Base-by-base conservation (phyloP, 2,797 vertebrate genomes). In the Fratercula arctica region DNA sequence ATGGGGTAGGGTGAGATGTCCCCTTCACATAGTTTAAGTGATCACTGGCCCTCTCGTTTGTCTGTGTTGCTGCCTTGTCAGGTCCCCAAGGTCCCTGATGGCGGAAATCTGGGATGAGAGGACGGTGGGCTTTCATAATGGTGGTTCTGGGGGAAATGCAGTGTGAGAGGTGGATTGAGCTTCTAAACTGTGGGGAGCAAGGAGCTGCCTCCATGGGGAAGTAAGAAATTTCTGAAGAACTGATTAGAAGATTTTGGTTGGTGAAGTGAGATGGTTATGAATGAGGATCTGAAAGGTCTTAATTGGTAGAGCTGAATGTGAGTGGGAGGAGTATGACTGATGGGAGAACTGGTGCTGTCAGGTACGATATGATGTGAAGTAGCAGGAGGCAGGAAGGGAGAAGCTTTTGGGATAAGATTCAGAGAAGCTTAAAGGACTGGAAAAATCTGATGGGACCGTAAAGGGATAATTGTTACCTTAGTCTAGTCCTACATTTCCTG, bases 81-180 rank as follows among this genome's bases (percentile, higher is more conserved):
- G 24, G 12, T 50, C 16, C 60, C 41, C 75, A 46, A 54, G 26
- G 39, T 37, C 14, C 54, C 5, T 50, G n/a, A 11, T 37, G 41
- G 13, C 37, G 23, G 25, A 11, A 72, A 45, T 73, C 63, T 45
- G 68, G 61, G 59, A 13, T 37, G 45, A 39, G 41, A 45, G 56
- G 14, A 69, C 0, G 0, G 12, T 16, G n/a, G 21, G 21, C 29
- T 93, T 93, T 82, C 0, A 0, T 0, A 3, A 8, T 25, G 23
- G 33, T 8, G 9, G 8, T 5, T 5, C 5, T 78, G n/a, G 66
- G 66, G 50, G 19, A 79, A 87, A 72, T 29, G 29, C 0, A 17
- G 6, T 29, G 13, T 1, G 1, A 48, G 57, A 56, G 7, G 21
- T 29, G 7, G 14, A 10, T 3, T 12, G 39, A 33, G 19, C 26